These are phyloP conservation scores for Pangasianodon gigas DNA, from an alignment of 2,113 vertebrate species.

Conservation along the genomic window DNA sequence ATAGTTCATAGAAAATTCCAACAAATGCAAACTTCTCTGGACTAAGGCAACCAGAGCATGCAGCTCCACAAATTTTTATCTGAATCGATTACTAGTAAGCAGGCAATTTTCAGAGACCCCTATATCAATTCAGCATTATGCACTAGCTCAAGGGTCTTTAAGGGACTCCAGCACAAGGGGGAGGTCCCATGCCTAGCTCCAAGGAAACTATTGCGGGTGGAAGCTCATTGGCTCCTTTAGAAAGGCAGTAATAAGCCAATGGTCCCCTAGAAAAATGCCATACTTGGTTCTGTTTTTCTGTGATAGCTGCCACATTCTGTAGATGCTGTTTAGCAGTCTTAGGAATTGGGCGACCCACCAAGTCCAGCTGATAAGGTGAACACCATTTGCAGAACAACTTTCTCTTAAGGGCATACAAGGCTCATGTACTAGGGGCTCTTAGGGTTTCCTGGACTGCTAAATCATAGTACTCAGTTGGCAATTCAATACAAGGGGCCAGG, in stretches of 20 bases:
- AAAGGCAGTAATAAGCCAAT: neutral
- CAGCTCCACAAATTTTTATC: neutral
- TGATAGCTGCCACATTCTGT: no score
- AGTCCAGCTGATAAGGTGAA: neutral
- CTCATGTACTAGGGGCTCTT: neutral
- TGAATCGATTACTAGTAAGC: neutral
- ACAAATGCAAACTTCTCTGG: neutral
- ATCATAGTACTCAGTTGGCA: neutral
- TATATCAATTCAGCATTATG: neutral
- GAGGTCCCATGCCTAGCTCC: neutral
- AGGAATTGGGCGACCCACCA: neutral
- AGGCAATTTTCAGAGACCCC: neutral
- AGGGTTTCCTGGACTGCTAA: neutral
- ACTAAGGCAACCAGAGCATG: neutral
- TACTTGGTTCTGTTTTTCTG: neutral
- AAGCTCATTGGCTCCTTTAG: neutral
- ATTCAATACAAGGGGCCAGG: neutral
- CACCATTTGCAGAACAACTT: neutral
- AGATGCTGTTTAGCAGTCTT: neutral
- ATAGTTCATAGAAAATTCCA: neutral
- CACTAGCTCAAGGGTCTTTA: neutral
- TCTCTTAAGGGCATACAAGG: neutral
- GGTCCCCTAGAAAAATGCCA: neutral
- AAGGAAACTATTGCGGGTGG: neutral
- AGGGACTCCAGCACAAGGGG: neutral